Base-by-base conservation (phyloP, 2,113 vertebrate species). In the Crotalus helleri region DNA sequence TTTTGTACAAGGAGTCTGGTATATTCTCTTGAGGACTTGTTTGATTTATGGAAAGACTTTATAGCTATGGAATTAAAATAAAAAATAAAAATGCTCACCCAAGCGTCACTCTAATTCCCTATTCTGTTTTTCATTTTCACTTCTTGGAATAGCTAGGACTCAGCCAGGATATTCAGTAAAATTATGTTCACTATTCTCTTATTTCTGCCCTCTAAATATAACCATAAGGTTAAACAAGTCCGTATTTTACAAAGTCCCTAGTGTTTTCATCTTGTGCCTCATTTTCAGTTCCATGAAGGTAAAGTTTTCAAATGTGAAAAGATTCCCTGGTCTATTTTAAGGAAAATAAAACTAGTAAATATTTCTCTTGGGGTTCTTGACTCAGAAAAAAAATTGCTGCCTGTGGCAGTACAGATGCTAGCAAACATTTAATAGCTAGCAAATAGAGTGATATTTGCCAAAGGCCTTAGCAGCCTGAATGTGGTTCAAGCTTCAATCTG, bases 401-500 rank as follows among this genome's bases (percentile, higher is more conserved):
- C 95, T 46, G 19, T 92, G 95, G 96, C 0, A 4, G 33, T 95
- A 94, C 96, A 96, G 96, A 97, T 95, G 95, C 94, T 95, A 95
- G 96, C 92, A 94, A 96, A 96, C 92, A 94, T 85, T 94, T 92
- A 90, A 33, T 93, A 54, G 33, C 91, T 93, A n/a, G 54, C 91
- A 96, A 95, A 91, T 94, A 94, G 74, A 95, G 51, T 92, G 94
- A 85, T 55, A 92, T 96, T 95, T 96, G 95, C 94, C 94, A 96
- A 95, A 96, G 55, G 90, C 94, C 92, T 92, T 95, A 97, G 94
- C 94, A 96, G 95, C 93, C 95, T 92, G 93, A 95, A 92, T 95
- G 95, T 94, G 54, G 54, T 91, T 61, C 33, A 2, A 85, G 89
- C 92, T 93, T 95, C 89, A 85, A 94, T 55, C 57, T 92, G 95